These are phyloP conservation scores for Sebastes diaconus DNA, from an alignment of 2,797 vertebrate species.

Conservation along the genomic window DNA sequence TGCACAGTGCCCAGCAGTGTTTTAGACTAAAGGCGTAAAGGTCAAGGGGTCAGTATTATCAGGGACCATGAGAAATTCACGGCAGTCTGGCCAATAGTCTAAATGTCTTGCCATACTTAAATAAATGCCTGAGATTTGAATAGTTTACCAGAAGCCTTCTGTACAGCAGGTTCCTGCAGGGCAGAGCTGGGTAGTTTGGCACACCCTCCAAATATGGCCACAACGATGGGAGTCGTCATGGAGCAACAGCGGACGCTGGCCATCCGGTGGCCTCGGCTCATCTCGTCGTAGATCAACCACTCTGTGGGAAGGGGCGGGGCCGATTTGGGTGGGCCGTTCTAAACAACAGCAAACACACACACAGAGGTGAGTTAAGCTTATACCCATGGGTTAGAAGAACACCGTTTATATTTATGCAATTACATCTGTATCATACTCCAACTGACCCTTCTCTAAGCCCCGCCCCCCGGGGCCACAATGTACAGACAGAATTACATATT, in stretches of 20 bases:
- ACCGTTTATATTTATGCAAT: too few species aligned
- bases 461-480: neutral
- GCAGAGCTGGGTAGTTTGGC: constrained; percentile 84
- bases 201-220: constrained; percentile 89
- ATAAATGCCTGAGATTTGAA: neutral
- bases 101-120: neutral
- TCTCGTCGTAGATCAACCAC: constrained; percentile 97
- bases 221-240: constrained; percentile 86
- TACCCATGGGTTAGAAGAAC: too few species aligned
- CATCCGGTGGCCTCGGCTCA: constrained; percentile 90
- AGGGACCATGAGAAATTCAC: neutral
- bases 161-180: constrained; percentile 79
- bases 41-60: neutral
- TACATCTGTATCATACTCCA: too few species aligned
- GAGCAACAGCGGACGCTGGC: constrained; percentile 93
- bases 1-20: neutral
- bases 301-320: constrained; percentile 87
- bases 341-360: constrained; percentile 6
- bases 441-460: too few species aligned
- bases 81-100: neutral
- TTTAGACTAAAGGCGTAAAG: neutral
- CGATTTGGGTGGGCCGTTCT: constrained; percentile 86
- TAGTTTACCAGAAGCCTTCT: constrained; percentile 71
- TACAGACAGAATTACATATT: neutral
- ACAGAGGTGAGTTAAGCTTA: neutral